Conservation (phyloP, 1,140 invertebrate species). For the Sycophaga agraensis region DNA sequence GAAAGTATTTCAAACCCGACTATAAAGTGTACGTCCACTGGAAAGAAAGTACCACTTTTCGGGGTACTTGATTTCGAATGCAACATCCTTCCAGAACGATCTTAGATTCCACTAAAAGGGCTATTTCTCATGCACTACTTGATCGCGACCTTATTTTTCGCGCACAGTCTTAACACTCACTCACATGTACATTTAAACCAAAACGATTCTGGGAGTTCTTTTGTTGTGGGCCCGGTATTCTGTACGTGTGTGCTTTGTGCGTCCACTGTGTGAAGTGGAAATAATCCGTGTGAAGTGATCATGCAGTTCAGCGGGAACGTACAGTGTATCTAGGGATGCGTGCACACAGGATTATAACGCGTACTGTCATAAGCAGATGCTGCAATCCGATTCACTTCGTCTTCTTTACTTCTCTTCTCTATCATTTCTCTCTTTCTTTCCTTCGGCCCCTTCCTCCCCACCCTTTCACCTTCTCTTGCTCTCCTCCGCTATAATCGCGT, state of each 20-base stretch:
- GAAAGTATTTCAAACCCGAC: too few relatives aligned
- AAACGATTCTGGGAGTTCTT: too few relatives aligned
- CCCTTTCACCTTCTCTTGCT: not conserved
- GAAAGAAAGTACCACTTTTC: not conserved
- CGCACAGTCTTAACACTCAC: not conserved
- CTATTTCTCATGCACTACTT: not conserved
- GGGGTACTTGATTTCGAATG: not conserved
- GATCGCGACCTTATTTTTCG: not conserved
- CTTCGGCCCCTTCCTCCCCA: too few relatives aligned
- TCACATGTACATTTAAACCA: not conserved
- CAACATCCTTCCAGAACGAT: not conserved
- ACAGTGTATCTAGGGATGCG: too few relatives aligned
- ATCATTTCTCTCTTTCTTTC: too few relatives aligned
- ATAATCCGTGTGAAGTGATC: conserved; percentile 26
- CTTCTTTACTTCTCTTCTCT: not conserved
- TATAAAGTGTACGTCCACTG: too few relatives aligned
- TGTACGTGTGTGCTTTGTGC: too few relatives aligned
- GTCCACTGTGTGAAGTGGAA: conserved; percentile 20
- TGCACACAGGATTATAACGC: conserved; percentile 46
- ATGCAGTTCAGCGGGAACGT: too few relatives aligned
- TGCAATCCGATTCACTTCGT: conserved; percentile 42
- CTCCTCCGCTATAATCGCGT: conserved; percentile 43
- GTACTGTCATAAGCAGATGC: conserved; percentile 54
- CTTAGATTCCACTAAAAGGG: not conserved
- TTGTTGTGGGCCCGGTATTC: too few relatives aligned